Evolutionary conservation across 2,888 invertebrate genomes (phyloP), one percentile per base, ranked within the genome.

Genomic region (Pandemis corylana): DNA sequence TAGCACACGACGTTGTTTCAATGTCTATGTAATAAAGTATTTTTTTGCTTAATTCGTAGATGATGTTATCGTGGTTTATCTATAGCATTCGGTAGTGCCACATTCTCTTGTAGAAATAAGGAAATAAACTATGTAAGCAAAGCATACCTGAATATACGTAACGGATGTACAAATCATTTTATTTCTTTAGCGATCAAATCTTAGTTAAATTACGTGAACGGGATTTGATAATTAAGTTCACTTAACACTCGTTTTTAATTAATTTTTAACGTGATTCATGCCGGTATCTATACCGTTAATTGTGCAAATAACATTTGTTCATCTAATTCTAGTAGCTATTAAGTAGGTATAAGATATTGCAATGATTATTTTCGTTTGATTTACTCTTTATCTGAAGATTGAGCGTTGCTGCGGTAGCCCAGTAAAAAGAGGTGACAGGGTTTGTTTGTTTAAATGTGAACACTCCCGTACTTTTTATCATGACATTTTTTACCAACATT

Each of bases 61-160:
- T n/a, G 6, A 51, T 5, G 5, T 51, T n/a, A 1, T 7, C 7
- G 5, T 28, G 59, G 28, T 59, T 59, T 59, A 59, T 59, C 59
- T 59, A 59, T 12, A 28, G 4, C 28, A 59, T 59, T 59, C 59
- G n/a, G 49, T 44, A 49, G 36, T 41, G 42, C 59, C 63, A 49
- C 72, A 74, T 76, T 76, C 72, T 77, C 66, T 76, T 71, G 78
- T 80, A 81, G 83, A 81, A 85, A 83, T 80, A 82, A 82, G 83
- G 84, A 85, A 86, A 82, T 78, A 81, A 79, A 79, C 76, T 69
- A 72, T 67, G 20, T 73, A 65, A 68, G 68, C 12, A 74, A 75
- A 70, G 67, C 20, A 9, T 77, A 75, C 74, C 70, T 77, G 10
- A 41, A 73, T 72, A 72, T 80, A 82, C 78, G 68, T 68, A 68